Percentiles rank a stretch among this genome's conserved stretches.
These are phyloP conservation scores for Notolepis coatsorum DNA, from an alignment of 2,797 vertebrate species.

Conservation along the genomic window DNA sequence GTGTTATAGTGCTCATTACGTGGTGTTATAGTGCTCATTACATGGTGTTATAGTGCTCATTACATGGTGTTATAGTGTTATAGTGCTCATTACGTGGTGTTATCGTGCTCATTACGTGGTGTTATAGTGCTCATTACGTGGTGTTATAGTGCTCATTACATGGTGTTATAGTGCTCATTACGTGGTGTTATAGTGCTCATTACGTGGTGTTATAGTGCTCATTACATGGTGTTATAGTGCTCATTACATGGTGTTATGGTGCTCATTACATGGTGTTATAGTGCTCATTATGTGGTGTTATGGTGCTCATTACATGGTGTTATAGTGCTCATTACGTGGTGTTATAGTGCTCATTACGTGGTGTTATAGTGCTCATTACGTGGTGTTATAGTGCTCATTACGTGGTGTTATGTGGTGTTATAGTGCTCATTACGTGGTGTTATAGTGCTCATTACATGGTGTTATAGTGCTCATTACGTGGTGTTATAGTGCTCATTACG, in stretches of 20 bases:
- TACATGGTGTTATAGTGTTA: conserved; percentile 48
- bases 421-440: conserved; percentile 48
- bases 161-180: conserved; percentile 53
- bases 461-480: conserved; percentile 52
- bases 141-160: conserved; percentile 48
- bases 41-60: conserved; percentile 51
- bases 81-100: conserved; percentile 53
- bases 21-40: conserved; percentile 53
- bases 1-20: conserved; percentile 47
- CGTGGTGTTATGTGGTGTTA: conserved; percentile 53
- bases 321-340: conserved; percentile 48
- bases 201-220: conserved; percentile 47
- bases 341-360: conserved; percentile 52
- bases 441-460: conserved; percentile 48
- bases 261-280: conserved; percentile 52
- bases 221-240: conserved; percentile 51
- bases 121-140: conserved; percentile 52
- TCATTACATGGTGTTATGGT: conserved; percentile 50
- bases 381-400: conserved; percentile 52
- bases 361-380: conserved; percentile 47
- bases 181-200: conserved; percentile 51
- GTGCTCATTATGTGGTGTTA: conserved; percentile 53
- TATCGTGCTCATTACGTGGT: conserved; percentile 48
- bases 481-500: conserved; percentile 47
- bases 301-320: conserved; percentile 48